Base-by-base conservation (phyloP, 2,797 vertebrate genomes). In the Threskiornis aethiopicus region DNA sequence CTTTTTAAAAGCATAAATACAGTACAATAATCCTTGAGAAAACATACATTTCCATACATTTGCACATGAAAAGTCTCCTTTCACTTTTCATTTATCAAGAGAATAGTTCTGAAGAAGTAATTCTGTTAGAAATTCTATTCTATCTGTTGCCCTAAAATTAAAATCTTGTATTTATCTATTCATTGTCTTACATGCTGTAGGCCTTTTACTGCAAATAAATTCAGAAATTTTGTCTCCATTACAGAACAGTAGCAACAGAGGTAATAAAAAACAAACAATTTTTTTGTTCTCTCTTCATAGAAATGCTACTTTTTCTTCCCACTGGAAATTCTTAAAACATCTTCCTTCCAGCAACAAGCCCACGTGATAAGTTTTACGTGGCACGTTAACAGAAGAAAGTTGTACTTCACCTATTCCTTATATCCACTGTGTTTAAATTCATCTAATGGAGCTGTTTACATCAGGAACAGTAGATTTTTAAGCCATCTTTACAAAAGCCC, bases 101-200 rank as follows among this genome's bases (percentile, higher is more conserved):
- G 28, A 90, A 35, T 51, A 85, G 33, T 76, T 84, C 84, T 93
- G 52, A 76, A 81, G 46, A 83, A 76, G 35, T 57, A 77, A 73
- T 90, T 69, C 57, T 77, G 16, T 79, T 85, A 44, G 18, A 55
- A 90, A 90, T 57, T 49, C 35, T 52, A 41, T 44, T 70, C 35
- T 75, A 61, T 76, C 55, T 90, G 41, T 82, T 92, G 29, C 49
- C 22, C 64, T 88, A 47, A 87, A 92, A 92, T 92, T 46, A 85
- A 72, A 89, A 80, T 59, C 59, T 86, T 64, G 15, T 78, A 49
- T 91, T 96, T 90, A 67, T 77, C 55, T 80, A 25, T 77, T 87
- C 17, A 16, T 61, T 0, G 0, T 52, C 22, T 94, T 35, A 79
- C 0, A 0, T 11, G 24, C 47, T 92, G 19, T 66, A 84, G n/a